A percentile compares a stretch with the other conserved stretches of the same genome.
phyloP scores from a whole-genome alignment of 2,888 invertebrate genomes.

The Xanthia icteritia region DNA sequence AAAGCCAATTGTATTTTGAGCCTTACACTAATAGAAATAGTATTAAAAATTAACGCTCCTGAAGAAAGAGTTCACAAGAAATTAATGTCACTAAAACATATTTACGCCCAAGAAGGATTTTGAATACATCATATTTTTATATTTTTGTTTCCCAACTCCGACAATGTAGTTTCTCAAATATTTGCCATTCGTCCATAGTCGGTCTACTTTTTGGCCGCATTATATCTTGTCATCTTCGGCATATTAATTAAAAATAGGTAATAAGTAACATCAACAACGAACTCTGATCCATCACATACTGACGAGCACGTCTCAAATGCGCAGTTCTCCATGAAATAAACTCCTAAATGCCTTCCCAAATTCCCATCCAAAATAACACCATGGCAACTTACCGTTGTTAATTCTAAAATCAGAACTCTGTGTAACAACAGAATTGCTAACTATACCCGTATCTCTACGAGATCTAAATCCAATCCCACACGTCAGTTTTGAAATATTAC shows the following conservation, averaged over 20 bases:
- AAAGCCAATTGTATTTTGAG: neutral
- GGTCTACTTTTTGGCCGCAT: neutral
- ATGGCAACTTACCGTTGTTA: neutral
- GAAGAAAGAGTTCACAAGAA: neutral
- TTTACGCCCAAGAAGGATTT: neutral
- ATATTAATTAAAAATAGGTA: neutral
- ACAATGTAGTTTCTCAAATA: neutral
- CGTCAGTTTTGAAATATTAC: slow-evolving; percentile 50
- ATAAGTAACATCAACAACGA: neutral
- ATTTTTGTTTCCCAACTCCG: neutral
- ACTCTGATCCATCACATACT: neutral
- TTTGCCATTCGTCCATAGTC: neutral
- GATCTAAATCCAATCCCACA: slow-evolving; percentile 42
- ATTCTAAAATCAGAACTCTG: neutral
- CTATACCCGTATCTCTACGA: slow-evolving; percentile 32
- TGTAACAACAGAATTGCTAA: slow-evolving; percentile 31
- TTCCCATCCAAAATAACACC: neutral
- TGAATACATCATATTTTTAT: too few species aligned
- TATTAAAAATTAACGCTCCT: neutral
- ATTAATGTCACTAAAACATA: neutral
- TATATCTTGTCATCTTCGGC: neutral
- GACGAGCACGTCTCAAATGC: neutral
- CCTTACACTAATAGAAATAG: neutral
- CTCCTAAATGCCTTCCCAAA: neutral
- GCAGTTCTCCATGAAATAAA: neutral